These are phyloP conservation scores for Corythornis leucogaster DNA, from an alignment of 2,797 vertebrate species.

Conservation along the genomic window DNA sequence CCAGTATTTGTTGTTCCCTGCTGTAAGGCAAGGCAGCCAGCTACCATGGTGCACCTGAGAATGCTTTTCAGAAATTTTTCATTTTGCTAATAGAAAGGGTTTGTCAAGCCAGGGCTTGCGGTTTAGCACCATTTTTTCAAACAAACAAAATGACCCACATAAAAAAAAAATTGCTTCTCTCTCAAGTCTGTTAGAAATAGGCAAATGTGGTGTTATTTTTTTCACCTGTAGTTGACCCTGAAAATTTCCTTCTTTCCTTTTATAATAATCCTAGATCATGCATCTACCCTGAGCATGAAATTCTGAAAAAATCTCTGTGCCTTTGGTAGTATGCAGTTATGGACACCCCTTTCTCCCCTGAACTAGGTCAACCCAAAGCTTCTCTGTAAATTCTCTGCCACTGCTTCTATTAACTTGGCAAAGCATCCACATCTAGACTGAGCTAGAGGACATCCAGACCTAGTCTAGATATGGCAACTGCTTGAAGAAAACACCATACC, in stretches of 20 bases:
- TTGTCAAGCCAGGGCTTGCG: constrained; percentile 1
- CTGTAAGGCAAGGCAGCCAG: constrained; percentile 9
- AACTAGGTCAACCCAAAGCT: neutral
- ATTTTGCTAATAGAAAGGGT: constrained; percentile 13
- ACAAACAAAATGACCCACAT: neutral
- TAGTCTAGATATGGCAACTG: neutral
- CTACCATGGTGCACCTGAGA: constrained; percentile 42
- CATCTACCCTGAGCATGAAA: neutral
- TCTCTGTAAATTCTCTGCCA: neutral
- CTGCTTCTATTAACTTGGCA: neutral
- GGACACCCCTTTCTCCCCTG: neutral
- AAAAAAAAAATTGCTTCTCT: neutral
- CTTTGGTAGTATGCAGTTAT: neutral
- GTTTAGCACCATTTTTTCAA: constrained; percentile 9
- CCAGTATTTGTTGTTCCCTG: constrained; percentile 32
- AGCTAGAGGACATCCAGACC: neutral
- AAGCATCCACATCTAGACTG: neutral
- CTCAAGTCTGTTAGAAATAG: neutral
- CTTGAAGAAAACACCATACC: neutral
- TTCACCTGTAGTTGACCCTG: neutral
- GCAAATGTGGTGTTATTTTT: neutral
- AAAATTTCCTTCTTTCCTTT: neutral
- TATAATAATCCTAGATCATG: neutral
- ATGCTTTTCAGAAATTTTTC: constrained; percentile 4
- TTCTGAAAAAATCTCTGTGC: neutral